These are phyloP conservation scores for Caenorhabditis sp. DNA, from an alignment of 2,888 invertebrate genomes.

Conservation along the genomic window DNA sequence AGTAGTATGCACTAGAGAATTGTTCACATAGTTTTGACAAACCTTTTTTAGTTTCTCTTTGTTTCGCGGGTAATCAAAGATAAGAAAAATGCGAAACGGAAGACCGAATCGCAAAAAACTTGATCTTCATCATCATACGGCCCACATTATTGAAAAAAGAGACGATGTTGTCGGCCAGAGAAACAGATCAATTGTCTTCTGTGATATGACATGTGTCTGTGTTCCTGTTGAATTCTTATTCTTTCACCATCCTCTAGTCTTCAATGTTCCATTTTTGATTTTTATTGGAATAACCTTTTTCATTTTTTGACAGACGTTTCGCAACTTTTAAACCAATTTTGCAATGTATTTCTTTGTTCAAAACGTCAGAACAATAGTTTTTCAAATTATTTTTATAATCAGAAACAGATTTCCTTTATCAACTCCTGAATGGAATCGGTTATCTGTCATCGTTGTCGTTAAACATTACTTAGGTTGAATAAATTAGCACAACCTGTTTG, in stretches of 20 bases:
- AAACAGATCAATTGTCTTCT: conserved; percentile 39
- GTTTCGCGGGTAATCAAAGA: background rate
- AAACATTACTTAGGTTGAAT: too few species aligned
- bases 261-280: background rate
- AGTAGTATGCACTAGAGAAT: too few species aligned
- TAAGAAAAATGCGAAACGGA: background rate
- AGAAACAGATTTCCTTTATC: too few species aligned
- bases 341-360: too few species aligned
- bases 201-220: conserved; percentile 39
- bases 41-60: background rate
- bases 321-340: too few species aligned
- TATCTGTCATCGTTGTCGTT: too few species aligned
- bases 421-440: too few species aligned
- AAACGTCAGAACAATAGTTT: too few species aligned
- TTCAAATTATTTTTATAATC: too few species aligned
- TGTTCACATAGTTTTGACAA: background rate
- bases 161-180: conserved; percentile 28
- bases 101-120: conserved; percentile 53
- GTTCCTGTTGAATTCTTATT: conserved; percentile 2
- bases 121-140: conserved; percentile 46
- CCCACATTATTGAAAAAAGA: conserved; percentile 20
- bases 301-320: too few species aligned
- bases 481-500: too few species aligned
- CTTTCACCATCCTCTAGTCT: background rate
- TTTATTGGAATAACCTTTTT: background rate